Conservation (phyloP, 2,888 invertebrate species). For the Dione vanillae region DNA sequence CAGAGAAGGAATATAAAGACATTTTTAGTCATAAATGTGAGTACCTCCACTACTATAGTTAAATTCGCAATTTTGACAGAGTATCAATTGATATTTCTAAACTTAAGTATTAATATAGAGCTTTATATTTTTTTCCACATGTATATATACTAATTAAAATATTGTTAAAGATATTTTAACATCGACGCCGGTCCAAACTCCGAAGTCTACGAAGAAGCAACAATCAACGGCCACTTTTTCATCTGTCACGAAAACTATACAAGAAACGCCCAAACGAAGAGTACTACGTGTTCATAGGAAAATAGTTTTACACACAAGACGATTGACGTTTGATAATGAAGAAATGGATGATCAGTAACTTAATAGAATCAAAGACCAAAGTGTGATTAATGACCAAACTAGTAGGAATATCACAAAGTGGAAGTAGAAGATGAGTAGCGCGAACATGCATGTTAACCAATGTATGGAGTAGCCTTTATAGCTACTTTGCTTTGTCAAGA, state of each 20-base stretch:
- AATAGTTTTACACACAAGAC: conserved; percentile 28
- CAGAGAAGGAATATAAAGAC: not conserved
- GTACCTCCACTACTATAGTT: not conserved
- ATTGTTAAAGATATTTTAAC: not conserved
- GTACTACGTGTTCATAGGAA: conserved; percentile 15
- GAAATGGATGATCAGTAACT: not conserved
- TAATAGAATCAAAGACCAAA: no score
- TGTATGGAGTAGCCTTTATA: no score
- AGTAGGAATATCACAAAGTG: no score
- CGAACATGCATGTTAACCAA: no score
- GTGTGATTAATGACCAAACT: no score
- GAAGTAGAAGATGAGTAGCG: no score
- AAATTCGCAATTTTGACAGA: no score
- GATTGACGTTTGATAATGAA: conserved; percentile 38
- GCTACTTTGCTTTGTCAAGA: no score
- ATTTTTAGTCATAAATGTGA: conserved; percentile 3
- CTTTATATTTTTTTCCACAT: no score
- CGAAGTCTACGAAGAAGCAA: conserved; percentile 7
- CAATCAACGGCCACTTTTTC: conserved; percentile 16
- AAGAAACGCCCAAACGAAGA: conserved; percentile 18
- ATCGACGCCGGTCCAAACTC: not conserved
- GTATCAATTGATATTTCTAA: no score
- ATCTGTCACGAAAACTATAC: conserved; percentile 12
- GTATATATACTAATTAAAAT: no score
- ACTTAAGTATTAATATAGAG: no score